Base-by-base conservation (phyloP, 2,797 vertebrate species). In the Premnoplex brunnescens region DNA sequence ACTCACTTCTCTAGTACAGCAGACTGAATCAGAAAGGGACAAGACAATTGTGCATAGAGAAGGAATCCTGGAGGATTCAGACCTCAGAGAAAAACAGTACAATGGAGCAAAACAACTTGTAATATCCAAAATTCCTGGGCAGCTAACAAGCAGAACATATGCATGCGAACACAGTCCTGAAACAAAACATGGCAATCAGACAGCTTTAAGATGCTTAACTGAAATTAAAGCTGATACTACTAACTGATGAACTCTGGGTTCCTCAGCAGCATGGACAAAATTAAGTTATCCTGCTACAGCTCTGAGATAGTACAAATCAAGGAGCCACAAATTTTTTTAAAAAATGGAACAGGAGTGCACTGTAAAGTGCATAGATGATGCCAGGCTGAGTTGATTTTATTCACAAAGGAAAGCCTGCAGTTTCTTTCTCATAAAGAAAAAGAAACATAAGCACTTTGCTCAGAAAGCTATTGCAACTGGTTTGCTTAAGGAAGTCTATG, bases 1-100 rank as follows among this genome's bases (percentile, higher is more conserved):
- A 76, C 37, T 73, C 28, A 28, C 24, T 81, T 48, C 26, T 68
- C 43, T 3, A 46, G 49, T 3, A 37, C 19, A 90, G 32, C 18
- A 60, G 15, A 68, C 3, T 19, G 39, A 60, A 86, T 43, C 6
- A 21, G 63, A 92, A 87, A 56, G 16, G 19, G 6, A 86, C 39
- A 62, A 32, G 30, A 32, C 21, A 87, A 69, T 11, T 0, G 0
- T 2, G 3, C 7, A 14, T 4, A 69, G 7, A 82, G 63, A 87
- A 79, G 16, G n/a, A 78, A 64, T 5, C 0, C 0, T 9, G 39
- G 11, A 82, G 27, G 15, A 75, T 36, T 85, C 36, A 48, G 30
- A 62, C 62, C 7, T 43, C 48, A 44, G 27, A 21, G 36, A 67
- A 66, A 5, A 85, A 69, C 6, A 72, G 39, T 8, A 49, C 10